Percentiles rank a stretch among this genome's conserved stretches.
phyloP scores from a whole-genome alignment of 2,888 invertebrate genomes.

The Aphodius granarius region DNA sequence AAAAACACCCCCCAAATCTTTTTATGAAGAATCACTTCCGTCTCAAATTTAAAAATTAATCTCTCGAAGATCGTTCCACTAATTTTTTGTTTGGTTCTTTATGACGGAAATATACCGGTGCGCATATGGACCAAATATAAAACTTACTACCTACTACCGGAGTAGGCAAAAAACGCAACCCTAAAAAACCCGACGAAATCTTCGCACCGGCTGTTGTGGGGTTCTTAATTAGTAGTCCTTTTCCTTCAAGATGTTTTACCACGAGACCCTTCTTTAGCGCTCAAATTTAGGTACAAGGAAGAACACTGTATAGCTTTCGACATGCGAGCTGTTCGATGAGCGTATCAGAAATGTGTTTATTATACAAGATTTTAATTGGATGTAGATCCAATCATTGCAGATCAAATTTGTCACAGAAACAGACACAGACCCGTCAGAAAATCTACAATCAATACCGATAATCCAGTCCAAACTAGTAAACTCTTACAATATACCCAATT shows the following conservation, averaged over 20 bases:
- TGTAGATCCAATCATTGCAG: no score
- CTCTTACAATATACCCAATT: not conserved
- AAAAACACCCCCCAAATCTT: not conserved
- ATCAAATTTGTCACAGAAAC: no score
- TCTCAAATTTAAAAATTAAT: not conserved
- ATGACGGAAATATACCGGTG: not conserved
- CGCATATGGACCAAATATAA: not conserved
- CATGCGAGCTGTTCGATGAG: no score
- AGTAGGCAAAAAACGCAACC: not conserved
- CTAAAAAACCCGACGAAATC: not conserved
- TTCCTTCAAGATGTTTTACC: not conserved
- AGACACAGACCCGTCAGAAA: not conserved
- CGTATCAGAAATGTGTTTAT: no score
- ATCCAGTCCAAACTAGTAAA: not conserved
- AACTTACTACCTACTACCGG: not conserved
- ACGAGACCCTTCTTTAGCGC: not conserved
- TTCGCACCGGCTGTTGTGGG: not conserved
- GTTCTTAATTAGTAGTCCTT: not conserved
- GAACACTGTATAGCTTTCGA: not conserved
- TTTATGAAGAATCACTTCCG: not conserved
- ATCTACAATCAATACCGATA: not conserved
- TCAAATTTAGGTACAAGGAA: not conserved
- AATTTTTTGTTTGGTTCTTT: not conserved
- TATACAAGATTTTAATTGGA: not conserved
- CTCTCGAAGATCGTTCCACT: not conserved